Evolutionary conservation across 2,888 invertebrate genomes (phyloP).

Genomic region (Lepas anatifera): DNA sequence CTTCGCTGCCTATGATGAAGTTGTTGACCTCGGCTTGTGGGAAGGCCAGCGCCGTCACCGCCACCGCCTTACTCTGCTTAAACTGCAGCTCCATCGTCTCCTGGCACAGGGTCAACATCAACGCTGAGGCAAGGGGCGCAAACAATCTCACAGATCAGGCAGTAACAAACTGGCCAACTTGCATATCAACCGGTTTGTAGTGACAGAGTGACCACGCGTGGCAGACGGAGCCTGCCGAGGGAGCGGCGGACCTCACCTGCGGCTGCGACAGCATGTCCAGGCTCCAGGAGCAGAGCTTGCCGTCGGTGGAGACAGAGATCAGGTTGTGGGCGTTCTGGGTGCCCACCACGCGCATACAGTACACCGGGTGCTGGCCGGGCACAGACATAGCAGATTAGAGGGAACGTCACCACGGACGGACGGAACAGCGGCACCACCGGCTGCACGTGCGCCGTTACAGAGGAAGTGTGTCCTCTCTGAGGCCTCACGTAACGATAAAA

Average conservation of each 20-base stretch:
- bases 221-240: too few relatives aligned
- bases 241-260: too few relatives aligned
- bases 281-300: constrained; percentile 96
- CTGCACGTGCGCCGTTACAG: too few relatives aligned
- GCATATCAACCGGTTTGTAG: too few relatives aligned
- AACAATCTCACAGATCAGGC: too few relatives aligned
- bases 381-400: too few relatives aligned
- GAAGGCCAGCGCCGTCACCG: constrained; percentile 82
- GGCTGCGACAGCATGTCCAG: constrained; percentile 96
- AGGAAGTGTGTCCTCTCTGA: too few relatives aligned
- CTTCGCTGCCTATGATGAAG: constrained; percentile 86
- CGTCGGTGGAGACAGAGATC: constrained; percentile 94
- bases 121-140: too few relatives aligned
- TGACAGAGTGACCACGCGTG: too few relatives aligned
- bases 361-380: constrained; percentile 76
- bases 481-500: too few relatives aligned
- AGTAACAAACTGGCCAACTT: too few relatives aligned
- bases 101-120: too few relatives aligned
- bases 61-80: constrained; percentile 77
- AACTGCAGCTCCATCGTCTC: constrained; percentile 81
- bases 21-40: constrained; percentile 93
- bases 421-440: background rate
- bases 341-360: constrained; percentile 89
- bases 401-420: background rate
- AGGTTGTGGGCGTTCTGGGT: constrained; percentile 99